Evolutionary conservation across 2,888 invertebrate species (phyloP), one percentile per base, ranked within the genome.

Genomic region (Gymnoscelis rufifasciata): DNA sequence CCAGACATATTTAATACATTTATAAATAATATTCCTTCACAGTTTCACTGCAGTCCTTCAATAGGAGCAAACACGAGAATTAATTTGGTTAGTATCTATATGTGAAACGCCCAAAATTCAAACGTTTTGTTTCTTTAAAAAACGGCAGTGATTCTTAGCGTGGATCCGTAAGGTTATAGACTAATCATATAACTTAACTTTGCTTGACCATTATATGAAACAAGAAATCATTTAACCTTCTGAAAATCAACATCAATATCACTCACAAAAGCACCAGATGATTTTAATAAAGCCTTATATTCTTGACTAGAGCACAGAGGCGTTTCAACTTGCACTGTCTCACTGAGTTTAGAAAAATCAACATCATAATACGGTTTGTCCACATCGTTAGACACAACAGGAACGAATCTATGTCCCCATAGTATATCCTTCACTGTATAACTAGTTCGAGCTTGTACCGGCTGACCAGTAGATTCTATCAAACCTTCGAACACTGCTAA

Each of bases 401-500:
- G 91, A 52, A 93, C 92, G 72, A 96, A 97, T 36, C 94, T 89
- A 68, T 96, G 94, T 0, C 96, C 96, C 96, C 97, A 97, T 0
- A 95, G 79, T 44, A 97, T 93, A 71, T 97, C 96, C 38, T 88
- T 90, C 2, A 93, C 91, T 2, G 95, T 89, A 59, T 94, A 97
- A 65, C 96, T 95, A 0, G 95, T 93, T 43, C 94, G 89, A 0
- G 95, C 95, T 75, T 95, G 95, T 0, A 94, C 92, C 0, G 93
- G 92, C 67, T 94, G 94, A 0, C 94, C 95, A 0, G 97, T 97
- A 0, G 95, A 95, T 74, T 97, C 97, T 27, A 95, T 93, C 0
- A 94, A 93, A 0, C 97, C 97, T 83, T 97, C 97, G 23, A 97
- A 90, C 31, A 97, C 93, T 1, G 95, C 94, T 33, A 97, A 92